Percentiles rank a stretch among this genome's conserved stretches.
phyloP scores from a whole-genome alignment of 1,140 invertebrate genomes.

The Magallana gigas region DNA sequence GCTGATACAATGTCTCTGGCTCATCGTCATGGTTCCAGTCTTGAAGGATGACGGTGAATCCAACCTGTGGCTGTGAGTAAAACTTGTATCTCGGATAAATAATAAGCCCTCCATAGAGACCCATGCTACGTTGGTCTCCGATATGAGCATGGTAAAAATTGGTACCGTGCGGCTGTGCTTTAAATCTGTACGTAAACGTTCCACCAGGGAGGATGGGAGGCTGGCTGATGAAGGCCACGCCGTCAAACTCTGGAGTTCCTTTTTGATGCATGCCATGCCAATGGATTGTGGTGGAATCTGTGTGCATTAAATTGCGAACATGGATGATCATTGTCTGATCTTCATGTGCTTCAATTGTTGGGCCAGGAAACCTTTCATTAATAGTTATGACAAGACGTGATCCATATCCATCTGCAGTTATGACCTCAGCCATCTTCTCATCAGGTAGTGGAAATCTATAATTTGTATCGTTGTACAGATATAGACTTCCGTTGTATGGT shows the following conservation, averaged over 20 bases:
- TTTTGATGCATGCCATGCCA: too few relatives aligned
- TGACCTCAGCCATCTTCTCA: too few relatives aligned
- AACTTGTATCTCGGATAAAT: too few relatives aligned
- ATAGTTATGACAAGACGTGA: too few relatives aligned
- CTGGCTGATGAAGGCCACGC: constrained; percentile 93
- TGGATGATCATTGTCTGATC: too few relatives aligned
- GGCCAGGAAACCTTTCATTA: too few relatives aligned
- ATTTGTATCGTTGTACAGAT: constrained; percentile 83
- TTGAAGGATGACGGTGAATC: constrained; percentile 23
- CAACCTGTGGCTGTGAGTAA: constrained; percentile 80
- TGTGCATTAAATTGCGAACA: too few relatives aligned
- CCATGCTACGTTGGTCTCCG: too few relatives aligned
- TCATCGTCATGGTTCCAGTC: constrained; percentile 37
- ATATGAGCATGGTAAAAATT: constrained; percentile 71
- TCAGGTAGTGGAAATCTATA: constrained; percentile 47
- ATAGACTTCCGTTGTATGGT: constrained; percentile 41
- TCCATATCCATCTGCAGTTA: too few relatives aligned
- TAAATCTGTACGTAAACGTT: constrained; percentile 89
- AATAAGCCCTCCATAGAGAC: too few relatives aligned
- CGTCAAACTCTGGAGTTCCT: constrained; percentile 70
- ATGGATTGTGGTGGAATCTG: too few relatives aligned
- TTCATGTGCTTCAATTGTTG: too few relatives aligned
- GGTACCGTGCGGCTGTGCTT: constrained; percentile 68
- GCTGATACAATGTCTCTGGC: constrained; percentile 33
- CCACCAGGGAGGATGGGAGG: constrained; percentile 92